Evolutionary conservation across 2,888 invertebrate species (phyloP), one percentile per base, ranked within the genome.

Genomic region (Priocnemis perturbator): DNA sequence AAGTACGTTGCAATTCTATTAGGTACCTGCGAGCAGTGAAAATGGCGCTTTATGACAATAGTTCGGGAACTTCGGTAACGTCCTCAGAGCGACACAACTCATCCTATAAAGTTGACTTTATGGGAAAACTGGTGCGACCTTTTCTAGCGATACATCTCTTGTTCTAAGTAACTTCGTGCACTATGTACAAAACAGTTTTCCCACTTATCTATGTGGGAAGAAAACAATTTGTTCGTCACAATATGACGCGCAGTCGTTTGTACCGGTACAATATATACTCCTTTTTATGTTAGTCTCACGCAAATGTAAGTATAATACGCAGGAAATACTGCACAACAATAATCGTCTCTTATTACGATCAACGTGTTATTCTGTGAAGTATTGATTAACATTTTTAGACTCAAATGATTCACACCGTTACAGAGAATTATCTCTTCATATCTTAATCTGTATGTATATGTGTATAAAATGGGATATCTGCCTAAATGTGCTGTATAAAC

Each of bases 31-130:
- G 68, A 67, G 67, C 69, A 68, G 76, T 69, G 80, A 78, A 72
- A 79, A 76, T 73, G 69, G 72, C 69, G 69, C 67, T 79, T 79
- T 79, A 79, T 73, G 80, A 79, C 69, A 76, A 74, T 71, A 80
- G 81, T 79, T 81, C 76, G 69, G 74, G 78, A 79, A 79, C 74
- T 79, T 80, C n/a, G 76, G 70, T 63, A 64, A 69, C 75, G 63
- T 73, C 69, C 76, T 58, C 52, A 59, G 59, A 62, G 60, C 76
- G 69, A 64, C 74, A 67, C 73, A 74, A 69, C 53, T 78, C 74
- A 67, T 68, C 61, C 76, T 57, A 68, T 79, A 79, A 80, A 80
- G 68, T 61, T 57, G 64, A 67, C 69, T 79, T 78, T 79, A 78
- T 74, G 68, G 65, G 67, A 57, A 72, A 76, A 74, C 69, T 76